Base-by-base conservation (phyloP, 2,113 vertebrate genomes). In the Mobula hypostoma region DNA sequence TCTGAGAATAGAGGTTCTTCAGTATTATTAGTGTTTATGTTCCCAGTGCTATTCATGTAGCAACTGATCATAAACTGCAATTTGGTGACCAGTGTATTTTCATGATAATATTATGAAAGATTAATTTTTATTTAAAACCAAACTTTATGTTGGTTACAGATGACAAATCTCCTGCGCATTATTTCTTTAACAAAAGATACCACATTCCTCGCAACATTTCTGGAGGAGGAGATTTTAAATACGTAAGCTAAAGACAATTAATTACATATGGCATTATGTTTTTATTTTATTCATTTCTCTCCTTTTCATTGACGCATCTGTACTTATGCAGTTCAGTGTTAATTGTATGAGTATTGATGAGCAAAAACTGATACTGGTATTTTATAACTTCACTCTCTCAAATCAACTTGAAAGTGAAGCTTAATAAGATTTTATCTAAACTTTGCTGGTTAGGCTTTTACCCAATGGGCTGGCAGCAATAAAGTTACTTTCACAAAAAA, bases 101-200 rank as follows among this genome's bases (percentile, higher is more conserved):
- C 8, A 58, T 85, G 27, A 7, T 5, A 7, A 82, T 1, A 7
- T 85, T 85, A 58, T 19, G 7, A 74, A 58, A 17, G 82, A 56
- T 48, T 11, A 63, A 63, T 88, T 61, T n/a, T n/a, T 63, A 61
- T 88, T 88, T 3, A 14, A 63, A 88, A 24, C 48, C 58, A 12
- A 85, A 58, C 48, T n/a, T 8, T 94, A 94, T 77, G 78, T 94
- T 83, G 94, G 94, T 48, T 95, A 94, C 94, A 99, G 99, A 94
- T 98, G 95, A 97, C 98, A 80, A 98, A 98, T 94, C 96, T 98
- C 96, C 96, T 99, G 78, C 96, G 98, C 80, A 97, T 98, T 90
- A 96, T 99, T 82, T 99, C 97, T 92, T 95, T 98, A 82, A 97
- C 97, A 14, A 98, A 98, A 96, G 98, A 99, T 92, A 96, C 98